Base-by-base conservation (phyloP, 2,888 invertebrate genomes). In the Eupithecia abbreviata region DNA sequence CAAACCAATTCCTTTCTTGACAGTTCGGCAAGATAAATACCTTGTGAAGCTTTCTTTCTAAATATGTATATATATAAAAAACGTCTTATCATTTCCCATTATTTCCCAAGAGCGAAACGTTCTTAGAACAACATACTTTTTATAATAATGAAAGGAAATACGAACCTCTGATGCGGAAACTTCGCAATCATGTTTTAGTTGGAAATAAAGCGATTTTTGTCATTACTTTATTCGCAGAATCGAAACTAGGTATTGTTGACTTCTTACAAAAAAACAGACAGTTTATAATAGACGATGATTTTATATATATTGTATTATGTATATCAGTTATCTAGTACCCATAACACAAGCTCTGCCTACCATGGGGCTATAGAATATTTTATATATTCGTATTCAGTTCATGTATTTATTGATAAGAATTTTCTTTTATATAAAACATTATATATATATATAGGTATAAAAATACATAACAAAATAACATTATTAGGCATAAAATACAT, bases 141-240 rank as follows among this genome's bases (percentile, higher is more conserved):
- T 69, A 66, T 74, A 72, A 72, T 58, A 65, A 73, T 55, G 47
- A 73, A 30, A 45, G 47, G 58, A 30, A 72, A 77, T 65, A 43
- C 51, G 18, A 72, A 58, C 7, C 30, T 41, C 70, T 74, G 72
- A 73, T 72, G 72, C 55, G 18, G 68, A 78, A 71, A 51, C 70
- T 62, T 6, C 9, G 65, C 62, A 69, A 45, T 3, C 18, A 70
- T 71, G 73, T 65, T 47, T 66, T 66, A 62, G 30, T 62, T 30
- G 62, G 30, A 58, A 18, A 62, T 55, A 62, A 65, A 71, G 47
- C 51, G 9, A 58, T 71, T 58, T 68, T 43, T 45, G n/a, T 51
- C 71, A 71, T 71, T 73, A 72, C 69, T 75, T 69, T 51, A 49
- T 76, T 78, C 76, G 30, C 67, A 69, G 76, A 76, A 74, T 72